Base-by-base conservation (phyloP, 2,888 invertebrate genomes). In the Crematogaster levior region DNA sequence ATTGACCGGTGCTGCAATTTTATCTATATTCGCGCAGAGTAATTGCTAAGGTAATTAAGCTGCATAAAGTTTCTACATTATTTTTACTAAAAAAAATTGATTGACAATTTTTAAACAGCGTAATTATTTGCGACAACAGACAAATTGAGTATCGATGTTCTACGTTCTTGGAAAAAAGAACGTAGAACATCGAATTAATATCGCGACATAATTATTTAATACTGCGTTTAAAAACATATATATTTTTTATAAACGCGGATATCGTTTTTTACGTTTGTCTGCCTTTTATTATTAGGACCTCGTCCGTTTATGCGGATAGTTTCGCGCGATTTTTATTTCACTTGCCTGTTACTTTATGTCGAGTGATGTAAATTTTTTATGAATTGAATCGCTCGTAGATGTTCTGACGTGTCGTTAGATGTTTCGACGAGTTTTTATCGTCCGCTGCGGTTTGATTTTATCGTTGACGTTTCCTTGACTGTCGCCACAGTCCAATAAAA, bases 381-480 rank as follows among this genome's bases (percentile, higher is more conserved):
- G 79, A 82, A 51, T 60, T 58, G 72, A 77, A 82, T 58, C 27
- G 60, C 43, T 27, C 15, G 43, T 60, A 56, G 68, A n/a, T n/a
- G n/a, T n/a, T n/a, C n/a, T n/a, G n/a, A 73, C 63, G 34, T 34
- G 37, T 77, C 34, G 61, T 61, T 27, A 74, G 37, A 43, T 58
- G 68, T 72, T 72, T 37, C 73, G 56, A 68, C 43, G 68, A 37
- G 43, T 34, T 63, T 84, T 87, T 83, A 82, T 84, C 73, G 70
- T 12, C 51, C 66, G 37, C 48, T 66, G 75, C 30, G 68, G 40
- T 74, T 79, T 43, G 3, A 34, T 56, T 80, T 87, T 84, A 80
- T 84, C 81, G 63, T n/a, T 40, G 82, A 77, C 81, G 37, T 53
- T 81, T 81, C 58, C 77, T 82, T 48, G 72, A 56, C 75, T 65